phyloP scores from a whole-genome alignment of 2,888 invertebrate genomes.

The Ceraclea dissimilis region DNA sequence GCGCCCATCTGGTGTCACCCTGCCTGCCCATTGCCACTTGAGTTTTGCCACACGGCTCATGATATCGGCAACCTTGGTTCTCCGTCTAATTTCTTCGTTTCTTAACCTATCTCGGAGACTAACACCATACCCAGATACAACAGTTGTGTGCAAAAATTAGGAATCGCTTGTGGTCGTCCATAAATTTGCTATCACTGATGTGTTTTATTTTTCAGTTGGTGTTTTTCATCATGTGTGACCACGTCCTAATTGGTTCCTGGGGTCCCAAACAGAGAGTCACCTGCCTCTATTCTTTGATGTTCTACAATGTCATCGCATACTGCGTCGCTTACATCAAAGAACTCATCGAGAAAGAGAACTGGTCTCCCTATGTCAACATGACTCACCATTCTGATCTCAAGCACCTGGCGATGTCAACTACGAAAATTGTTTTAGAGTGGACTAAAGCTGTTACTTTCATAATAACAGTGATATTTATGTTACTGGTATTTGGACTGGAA shows the following conservation, averaged over 20 bases:
- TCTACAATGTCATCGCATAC: constrained; percentile 75
- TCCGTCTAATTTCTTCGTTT: too few relatives aligned
- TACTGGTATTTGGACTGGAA: constrained; percentile 66
- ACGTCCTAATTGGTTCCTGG: constrained; percentile 44
- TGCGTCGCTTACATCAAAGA: constrained; percentile 69
- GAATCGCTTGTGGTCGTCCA: too few relatives aligned
- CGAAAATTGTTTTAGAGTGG: constrained; percentile 74
- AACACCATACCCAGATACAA: too few relatives aligned
- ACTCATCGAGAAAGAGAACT: constrained; percentile 65
- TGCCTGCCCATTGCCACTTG: too few relatives aligned
- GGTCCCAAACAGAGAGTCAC: constrained; percentile 49
- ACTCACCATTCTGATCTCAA: constrained; percentile 65
- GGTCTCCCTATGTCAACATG: constrained; percentile 69
- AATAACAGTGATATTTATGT: constrained; percentile 67
- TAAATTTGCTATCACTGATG: too few relatives aligned
- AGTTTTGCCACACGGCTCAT: too few relatives aligned
- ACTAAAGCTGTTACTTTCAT: constrained; percentile 74
- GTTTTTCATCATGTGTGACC: constrained; percentile 66
- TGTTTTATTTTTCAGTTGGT: constrained; percentile 51
- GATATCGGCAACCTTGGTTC: too few relatives aligned
- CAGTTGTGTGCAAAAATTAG: too few relatives aligned
- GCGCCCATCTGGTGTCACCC: too few relatives aligned
- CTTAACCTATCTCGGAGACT: too few relatives aligned
- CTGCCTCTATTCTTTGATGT: constrained; percentile 69
- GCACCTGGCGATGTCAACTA: constrained; percentile 74